Base-by-base conservation (phyloP, 2,888 invertebrate species). In the Adela reaumurella region DNA sequence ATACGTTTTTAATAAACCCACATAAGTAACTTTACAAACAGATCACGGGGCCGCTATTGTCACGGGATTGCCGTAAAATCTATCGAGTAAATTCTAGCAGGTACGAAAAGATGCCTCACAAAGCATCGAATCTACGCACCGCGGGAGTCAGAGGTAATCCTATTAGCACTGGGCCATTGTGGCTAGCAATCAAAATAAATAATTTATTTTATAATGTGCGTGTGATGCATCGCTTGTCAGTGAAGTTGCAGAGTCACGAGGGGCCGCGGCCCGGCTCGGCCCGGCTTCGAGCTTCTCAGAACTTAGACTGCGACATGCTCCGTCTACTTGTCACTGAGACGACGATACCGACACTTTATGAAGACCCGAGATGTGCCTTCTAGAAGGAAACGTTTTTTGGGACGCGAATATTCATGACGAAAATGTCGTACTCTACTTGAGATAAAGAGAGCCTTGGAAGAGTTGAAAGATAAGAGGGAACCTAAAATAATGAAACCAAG, bases 91-190 rank as follows among this genome's bases (percentile, higher is more conserved):
- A 35, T 3, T 14, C 35, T 8, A 14, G 11, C 35, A 35, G 35
- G 35, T 35, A 35, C 35, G 35, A 35, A 35, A 35, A 35, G 35
- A 35, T 35, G 11, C 35, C 6, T 8, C 35, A 35, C 35, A 35
- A 35, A 35, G 35, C 35, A 59, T 65, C 62, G 67, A 70, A 70
- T 72, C 71, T 73, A 72, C 72, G 66, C 68, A 66, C 62, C 61
- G 18, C 43, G 19, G 16, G 62, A 53, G 35, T 35, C 35, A 14
- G 11, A 14, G 11, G 60, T 76, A 74, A 76, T 76, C 74, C 73
- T 74, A 74, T 76, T 74, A 74, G 61, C 64, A 35, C 35, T 35
- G n/a, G 6, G 35, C 35, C 35, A 35, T 35, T 35, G 35, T 35
- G 35, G 35, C 35, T 8, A 14, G 11, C 35, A 35, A 35, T 35